phyloP scores from a whole-genome alignment of 2,113 vertebrate genomes.

The Pyxicephalus adspersus region DNA sequence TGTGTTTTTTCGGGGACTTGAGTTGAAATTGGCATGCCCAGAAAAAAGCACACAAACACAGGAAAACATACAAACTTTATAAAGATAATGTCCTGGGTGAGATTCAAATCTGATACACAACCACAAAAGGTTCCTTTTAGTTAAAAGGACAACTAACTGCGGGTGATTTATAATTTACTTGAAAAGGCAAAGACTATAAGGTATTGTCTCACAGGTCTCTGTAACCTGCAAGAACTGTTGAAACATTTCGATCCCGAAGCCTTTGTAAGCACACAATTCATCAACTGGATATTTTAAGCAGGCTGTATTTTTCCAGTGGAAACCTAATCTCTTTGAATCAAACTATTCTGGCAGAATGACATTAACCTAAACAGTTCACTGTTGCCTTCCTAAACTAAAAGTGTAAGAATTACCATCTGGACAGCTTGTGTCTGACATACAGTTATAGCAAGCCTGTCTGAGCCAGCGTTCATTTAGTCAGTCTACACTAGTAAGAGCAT shows the following conservation, averaged over 20 bases:
- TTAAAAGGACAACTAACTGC: too few relatives aligned
- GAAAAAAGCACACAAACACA: too few relatives aligned
- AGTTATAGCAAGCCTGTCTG: not conserved
- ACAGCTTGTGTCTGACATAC: not conserved
- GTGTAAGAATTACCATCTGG: not conserved
- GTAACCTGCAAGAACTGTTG: too few relatives aligned
- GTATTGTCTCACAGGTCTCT: too few relatives aligned
- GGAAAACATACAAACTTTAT: too few relatives aligned
- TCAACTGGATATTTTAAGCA: not conserved
- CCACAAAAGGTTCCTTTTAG: too few relatives aligned
- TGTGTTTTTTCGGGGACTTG: too few relatives aligned
- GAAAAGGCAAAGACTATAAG: too few relatives aligned
- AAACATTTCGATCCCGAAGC: not conserved
- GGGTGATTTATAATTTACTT: too few relatives aligned
- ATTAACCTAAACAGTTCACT: not conserved
- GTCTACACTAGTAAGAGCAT: not conserved
- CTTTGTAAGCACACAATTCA: not conserved
- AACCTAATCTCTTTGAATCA: conserved; percentile 1
- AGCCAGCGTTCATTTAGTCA: not conserved
- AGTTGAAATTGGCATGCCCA: too few relatives aligned
- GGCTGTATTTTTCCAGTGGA: not conserved
- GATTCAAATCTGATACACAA: too few relatives aligned
- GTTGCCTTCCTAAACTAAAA: not conserved
- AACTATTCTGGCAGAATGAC: conserved; percentile 1
- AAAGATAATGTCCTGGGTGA: too few relatives aligned